Percentiles rank a stretch among this genome's conserved stretches.
Evolutionary conservation across 2,888 invertebrate genomes (phyloP).

Genomic region (Empis stercorea): DNA sequence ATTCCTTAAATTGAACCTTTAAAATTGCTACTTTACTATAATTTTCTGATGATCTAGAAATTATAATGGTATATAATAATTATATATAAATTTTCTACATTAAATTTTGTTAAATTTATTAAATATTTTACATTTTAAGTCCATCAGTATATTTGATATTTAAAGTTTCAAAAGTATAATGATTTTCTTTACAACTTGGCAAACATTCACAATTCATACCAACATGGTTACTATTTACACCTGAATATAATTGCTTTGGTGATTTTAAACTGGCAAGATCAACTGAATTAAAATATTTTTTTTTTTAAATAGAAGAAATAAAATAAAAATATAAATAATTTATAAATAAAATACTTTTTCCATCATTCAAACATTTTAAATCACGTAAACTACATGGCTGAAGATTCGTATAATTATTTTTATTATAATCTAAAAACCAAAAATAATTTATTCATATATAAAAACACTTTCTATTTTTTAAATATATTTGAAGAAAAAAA

Average conservation of each 20-base stretch:
- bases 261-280: slow-evolving; percentile 11
- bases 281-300: slow-evolving; percentile 7
- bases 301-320: too few relatives aligned
- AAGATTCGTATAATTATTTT: not conserved
- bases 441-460: too few relatives aligned
- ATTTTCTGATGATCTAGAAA: slow-evolving; percentile 2
- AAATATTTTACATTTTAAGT: not conserved
- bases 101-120: too few relatives aligned
- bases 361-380: slow-evolving; percentile 15
- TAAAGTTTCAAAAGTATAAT: slow-evolving; percentile 9
- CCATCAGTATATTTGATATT: slow-evolving; percentile 3
- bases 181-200: slow-evolving; percentile 16
- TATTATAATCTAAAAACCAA: too few relatives aligned
- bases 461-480: too few relatives aligned
- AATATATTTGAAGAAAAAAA: too few relatives aligned
- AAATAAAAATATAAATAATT: not conserved
- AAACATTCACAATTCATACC: slow-evolving; percentile 16
- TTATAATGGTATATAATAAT: not conserved
- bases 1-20: slow-evolving; percentile 28
- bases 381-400: slow-evolving; percentile 14
- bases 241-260: not conserved
- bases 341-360: slow-evolving; percentile 13
- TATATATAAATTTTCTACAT: too few relatives aligned
- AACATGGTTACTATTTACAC: not conserved
- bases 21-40: slow-evolving; percentile 17